Conservation (phyloP, 2,797 vertebrate species). For the Siniperca scherzeri region DNA sequence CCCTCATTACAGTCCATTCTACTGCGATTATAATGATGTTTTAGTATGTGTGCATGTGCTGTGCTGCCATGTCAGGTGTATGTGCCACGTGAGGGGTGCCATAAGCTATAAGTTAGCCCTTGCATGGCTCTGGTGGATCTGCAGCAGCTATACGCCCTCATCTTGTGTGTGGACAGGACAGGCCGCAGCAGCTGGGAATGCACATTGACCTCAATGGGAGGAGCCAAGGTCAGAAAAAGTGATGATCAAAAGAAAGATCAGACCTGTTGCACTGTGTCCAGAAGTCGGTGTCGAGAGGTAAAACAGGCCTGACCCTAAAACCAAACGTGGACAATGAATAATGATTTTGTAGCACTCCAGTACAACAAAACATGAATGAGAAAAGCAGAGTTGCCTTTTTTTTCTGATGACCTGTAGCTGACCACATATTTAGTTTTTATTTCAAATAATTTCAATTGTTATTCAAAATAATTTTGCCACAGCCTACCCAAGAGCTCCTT, state of each 20-base stretch:
- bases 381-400: background rate
- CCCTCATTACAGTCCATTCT: slow-evolving; percentile 5
- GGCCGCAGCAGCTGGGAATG: slow-evolving; percentile 86
- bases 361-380: no score
- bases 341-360: background rate
- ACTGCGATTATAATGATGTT: slow-evolving; percentile 27
- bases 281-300: slow-evolving; percentile 7
- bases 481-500: background rate
- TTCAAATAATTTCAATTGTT: background rate
- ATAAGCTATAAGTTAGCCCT: slow-evolving; percentile 19
- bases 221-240: slow-evolving; percentile 65
- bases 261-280: slow-evolving; percentile 32
- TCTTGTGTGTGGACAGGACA: slow-evolving; percentile 58
- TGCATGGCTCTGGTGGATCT: slow-evolving; percentile 23
- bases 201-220: slow-evolving; percentile 60
- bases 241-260: slow-evolving; percentile 55
- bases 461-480: background rate
- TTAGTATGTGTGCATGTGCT: slow-evolving; percentile 24
- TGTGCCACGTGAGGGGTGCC: slow-evolving; percentile 53
- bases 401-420: background rate
- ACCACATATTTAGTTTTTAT: background rate
- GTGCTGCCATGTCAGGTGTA: slow-evolving; percentile 66
- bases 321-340: background rate
- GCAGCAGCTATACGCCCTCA: slow-evolving; percentile 37
- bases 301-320: background rate